These are phyloP conservation scores for Lithophane leautieri DNA, from an alignment of 2,888 invertebrate species.

Conservation along the genomic window DNA sequence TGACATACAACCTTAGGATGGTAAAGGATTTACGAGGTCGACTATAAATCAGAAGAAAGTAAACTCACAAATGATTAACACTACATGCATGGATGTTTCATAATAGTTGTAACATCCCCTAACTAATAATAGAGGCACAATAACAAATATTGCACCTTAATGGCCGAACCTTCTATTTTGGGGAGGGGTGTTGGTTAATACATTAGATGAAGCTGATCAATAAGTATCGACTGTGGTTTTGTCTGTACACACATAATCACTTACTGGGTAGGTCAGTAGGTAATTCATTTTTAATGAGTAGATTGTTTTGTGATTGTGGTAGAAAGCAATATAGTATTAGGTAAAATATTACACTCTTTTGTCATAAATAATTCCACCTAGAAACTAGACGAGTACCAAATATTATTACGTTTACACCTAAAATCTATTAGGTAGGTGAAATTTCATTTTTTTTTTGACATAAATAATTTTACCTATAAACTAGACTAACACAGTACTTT, in stretches of 20 bases:
- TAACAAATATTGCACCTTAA: conserved; percentile 24
- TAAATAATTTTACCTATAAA: no score
- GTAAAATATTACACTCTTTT: no score
- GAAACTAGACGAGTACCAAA: no score
- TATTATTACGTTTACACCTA: no score
- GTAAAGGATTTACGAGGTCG: neutral
- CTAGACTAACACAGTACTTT: no score
- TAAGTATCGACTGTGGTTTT: conserved; percentile 20
- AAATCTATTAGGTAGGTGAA: no score
- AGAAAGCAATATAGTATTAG: conserved; percentile 14
- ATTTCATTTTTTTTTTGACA: no score
- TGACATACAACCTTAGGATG: neutral
- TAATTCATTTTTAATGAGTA: conserved; percentile 39
- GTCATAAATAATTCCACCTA: no score
- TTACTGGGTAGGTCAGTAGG: conserved; percentile 2
- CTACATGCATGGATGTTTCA: neutral
- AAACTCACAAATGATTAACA: neutral
- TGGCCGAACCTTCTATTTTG: conserved; percentile 4
- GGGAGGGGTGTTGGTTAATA: conserved; percentile 7
- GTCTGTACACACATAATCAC: conserved; percentile 4
- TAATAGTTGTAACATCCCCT: neutral
- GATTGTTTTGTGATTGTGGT: neutral
- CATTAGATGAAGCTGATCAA: conserved; percentile 10
- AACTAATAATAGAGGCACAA: neutral
- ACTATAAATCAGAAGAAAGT: neutral